phyloP scores from a whole-genome alignment of 2,888 invertebrate species.

The Morpho achilles region DNA sequence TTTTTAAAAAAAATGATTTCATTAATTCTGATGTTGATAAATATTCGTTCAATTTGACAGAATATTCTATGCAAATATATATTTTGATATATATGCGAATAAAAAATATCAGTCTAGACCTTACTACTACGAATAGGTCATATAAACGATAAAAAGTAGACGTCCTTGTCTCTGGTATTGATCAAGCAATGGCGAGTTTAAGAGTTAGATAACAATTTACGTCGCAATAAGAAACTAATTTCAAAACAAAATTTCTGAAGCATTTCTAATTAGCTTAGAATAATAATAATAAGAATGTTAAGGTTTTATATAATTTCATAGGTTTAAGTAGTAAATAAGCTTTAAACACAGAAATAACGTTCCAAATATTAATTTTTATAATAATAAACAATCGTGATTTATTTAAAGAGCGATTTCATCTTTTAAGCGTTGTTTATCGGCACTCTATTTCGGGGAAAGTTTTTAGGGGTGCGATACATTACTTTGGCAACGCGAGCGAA shows the following conservation, averaged over 20 bases:
- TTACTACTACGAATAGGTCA: too few species aligned
- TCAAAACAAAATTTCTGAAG: not conserved
- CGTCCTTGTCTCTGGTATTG: conserved; percentile 6
- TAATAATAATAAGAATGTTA: too few species aligned
- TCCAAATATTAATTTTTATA: conserved; percentile 1
- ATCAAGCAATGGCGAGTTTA: conserved; percentile 15
- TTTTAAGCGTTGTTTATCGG: conserved; percentile 14
- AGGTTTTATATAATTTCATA: too few species aligned
- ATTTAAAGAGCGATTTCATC: conserved; percentile 7
- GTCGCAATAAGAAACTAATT: conserved; percentile 14
- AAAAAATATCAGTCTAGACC: too few species aligned
- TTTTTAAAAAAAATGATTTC: too few species aligned
- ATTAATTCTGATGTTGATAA: too few species aligned
- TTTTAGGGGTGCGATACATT: conserved; percentile 42
- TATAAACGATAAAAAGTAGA: conserved; percentile 2
- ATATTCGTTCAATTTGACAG: too few species aligned
- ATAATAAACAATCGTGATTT: conserved; percentile 9
- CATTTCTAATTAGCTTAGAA: too few species aligned
- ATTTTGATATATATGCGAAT: too few species aligned
- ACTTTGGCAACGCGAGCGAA: conserved; percentile 61
- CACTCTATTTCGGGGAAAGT: conserved; percentile 17
- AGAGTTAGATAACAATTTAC: conserved; percentile 12
- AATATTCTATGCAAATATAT: too few species aligned
- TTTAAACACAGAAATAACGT: not conserved
- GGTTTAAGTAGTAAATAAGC: not conserved